Evolutionary conservation across 1,140 invertebrate species (phyloP), one percentile per base, ranked within the genome.

Genomic region (Drosophila busckii): DNA sequence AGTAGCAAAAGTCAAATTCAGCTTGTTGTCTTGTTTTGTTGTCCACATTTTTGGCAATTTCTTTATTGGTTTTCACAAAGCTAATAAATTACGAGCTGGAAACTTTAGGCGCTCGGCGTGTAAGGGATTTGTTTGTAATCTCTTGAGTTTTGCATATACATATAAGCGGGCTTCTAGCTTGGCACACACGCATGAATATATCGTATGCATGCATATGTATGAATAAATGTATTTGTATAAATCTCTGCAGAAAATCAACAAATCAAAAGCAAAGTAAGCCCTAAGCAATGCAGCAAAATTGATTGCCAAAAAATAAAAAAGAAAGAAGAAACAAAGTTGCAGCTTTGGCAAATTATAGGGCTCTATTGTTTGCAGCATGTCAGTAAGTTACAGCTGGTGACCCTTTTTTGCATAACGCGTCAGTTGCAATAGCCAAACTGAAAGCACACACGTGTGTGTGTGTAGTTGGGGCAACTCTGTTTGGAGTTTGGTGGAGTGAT

Each of bases 51-150:
- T 63, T 67, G 65, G 48, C 44, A 59, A 71, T 71, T 80, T 78
- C 73, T 78, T 68, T 58, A 73, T 73, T 75, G 50, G 69, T 63
- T 75, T 75, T 80, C 73, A 78, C 69, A 63, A 64, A 64, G 42
- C 68, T 64, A 80, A 78, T 73, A 78, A 80, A 78, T 78, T 78
- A 80, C 63, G 65, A 55, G 41, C 6, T 13, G 35, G 19, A 23
- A 26, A 16, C 29, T 20, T 25, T 13, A 20, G 37, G 26, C 42
- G 26, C 25, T 49, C 31, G 19, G 3, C 7, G 22, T 15, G 22
- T 3, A 12, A 19, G 20, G 23, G 16, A 15, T 6, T 22, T 25
- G 29, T 65, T 50, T 76, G 71, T 71, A 78, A 76, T 53, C 71
- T 58, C 29, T 23, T 58, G 53, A 52, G 44, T 70, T 76, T 55